A percentile compares a stretch with the other conserved stretches of the same genome.
Evolutionary conservation across 2,113 vertebrate species (phyloP).

Genomic region (Pseudorectes ferrugineus): DNA sequence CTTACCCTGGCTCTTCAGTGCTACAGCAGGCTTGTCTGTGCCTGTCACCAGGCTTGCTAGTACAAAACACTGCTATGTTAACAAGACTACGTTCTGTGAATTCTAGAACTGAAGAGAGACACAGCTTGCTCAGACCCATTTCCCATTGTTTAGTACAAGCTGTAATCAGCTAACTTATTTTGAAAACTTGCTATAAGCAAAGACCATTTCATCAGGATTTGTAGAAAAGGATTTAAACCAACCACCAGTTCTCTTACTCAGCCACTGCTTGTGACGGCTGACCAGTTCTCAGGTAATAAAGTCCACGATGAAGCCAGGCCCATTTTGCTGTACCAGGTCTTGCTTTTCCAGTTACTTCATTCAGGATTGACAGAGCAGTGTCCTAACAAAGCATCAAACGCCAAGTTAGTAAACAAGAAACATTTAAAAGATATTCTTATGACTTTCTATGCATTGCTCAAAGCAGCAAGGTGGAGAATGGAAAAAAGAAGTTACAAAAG

Average conservation of each 20-base stretch:
- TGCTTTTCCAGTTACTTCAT: conserved; percentile 83
- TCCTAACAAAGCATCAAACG: conserved; percentile 71
- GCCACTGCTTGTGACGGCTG: conserved; percentile 84
- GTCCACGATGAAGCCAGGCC: conserved; percentile 94
- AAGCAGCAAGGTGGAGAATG: neutral
- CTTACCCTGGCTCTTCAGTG: neutral
- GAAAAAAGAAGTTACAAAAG: neutral
- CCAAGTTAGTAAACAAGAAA: neutral
- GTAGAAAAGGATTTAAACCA: neutral
- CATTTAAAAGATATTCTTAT: neutral
- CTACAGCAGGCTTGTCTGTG: neutral
- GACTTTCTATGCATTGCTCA: neutral
- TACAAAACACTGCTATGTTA: neutral
- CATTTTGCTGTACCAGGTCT: conserved; percentile 89
- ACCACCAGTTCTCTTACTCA: conserved; percentile 79
- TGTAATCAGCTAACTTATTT: neutral
- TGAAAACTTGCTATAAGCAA: neutral
- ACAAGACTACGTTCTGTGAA: neutral
- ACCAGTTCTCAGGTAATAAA: conserved; percentile 85
- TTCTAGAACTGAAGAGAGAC: neutral
- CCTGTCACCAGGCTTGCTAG: neutral
- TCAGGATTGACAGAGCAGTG: conserved; percentile 82
- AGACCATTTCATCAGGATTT: neutral
- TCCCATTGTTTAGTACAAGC: neutral
- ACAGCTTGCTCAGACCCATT: neutral